Evolutionary conservation across 2,888 invertebrate species (phyloP).

Genomic region (Anthophora plumipes): DNA sequence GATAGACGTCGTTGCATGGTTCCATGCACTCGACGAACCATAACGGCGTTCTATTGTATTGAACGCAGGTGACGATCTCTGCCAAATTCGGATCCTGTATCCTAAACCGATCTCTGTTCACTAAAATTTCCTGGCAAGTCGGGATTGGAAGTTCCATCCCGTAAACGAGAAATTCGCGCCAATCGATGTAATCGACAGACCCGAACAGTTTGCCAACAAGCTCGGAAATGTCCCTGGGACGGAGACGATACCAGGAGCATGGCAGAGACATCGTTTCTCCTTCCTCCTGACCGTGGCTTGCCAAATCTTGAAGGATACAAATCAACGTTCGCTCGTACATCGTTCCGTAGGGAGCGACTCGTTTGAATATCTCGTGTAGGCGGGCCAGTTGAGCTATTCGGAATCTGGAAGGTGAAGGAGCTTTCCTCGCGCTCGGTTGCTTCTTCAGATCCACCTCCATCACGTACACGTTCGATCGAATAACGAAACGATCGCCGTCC

Average conservation of each 20-base stretch:
- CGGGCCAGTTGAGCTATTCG: slow-evolving; percentile 74
- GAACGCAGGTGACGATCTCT: slow-evolving; percentile 82
- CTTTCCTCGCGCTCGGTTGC: slow-evolving; percentile 43
- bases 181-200: slow-evolving; percentile 86
- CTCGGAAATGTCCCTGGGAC: slow-evolving; percentile 84
- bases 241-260: slow-evolving; percentile 84
- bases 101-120: slow-evolving; percentile 85
- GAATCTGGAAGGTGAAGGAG: slow-evolving; percentile 65
- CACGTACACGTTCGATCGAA: slow-evolving; percentile 85
- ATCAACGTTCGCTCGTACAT: slow-evolving; percentile 85
- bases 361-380: slow-evolving; percentile 82
- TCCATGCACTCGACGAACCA: slow-evolving; percentile 84
- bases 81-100: slow-evolving; percentile 84
- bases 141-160: slow-evolving; percentile 87
- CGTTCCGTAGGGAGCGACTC: slow-evolving; percentile 83
- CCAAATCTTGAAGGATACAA: slow-evolving; percentile 86
- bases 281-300: slow-evolving; percentile 85
- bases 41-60: slow-evolving; percentile 79
- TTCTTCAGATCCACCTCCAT: slow-evolving; percentile 46
- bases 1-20: slow-evolving; percentile 6
- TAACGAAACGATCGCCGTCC: slow-evolving; percentile 85
- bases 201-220: slow-evolving; percentile 86
- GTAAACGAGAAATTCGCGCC: slow-evolving; percentile 89
- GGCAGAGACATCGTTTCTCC: slow-evolving; percentile 83
- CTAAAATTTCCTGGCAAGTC: slow-evolving; percentile 86